A percentile compares a stretch with the other conserved stretches of the same genome.
These are phyloP conservation scores for Anthoscopus minutus DNA, from an alignment of 2,113 vertebrate species.

Conservation along the genomic window DNA sequence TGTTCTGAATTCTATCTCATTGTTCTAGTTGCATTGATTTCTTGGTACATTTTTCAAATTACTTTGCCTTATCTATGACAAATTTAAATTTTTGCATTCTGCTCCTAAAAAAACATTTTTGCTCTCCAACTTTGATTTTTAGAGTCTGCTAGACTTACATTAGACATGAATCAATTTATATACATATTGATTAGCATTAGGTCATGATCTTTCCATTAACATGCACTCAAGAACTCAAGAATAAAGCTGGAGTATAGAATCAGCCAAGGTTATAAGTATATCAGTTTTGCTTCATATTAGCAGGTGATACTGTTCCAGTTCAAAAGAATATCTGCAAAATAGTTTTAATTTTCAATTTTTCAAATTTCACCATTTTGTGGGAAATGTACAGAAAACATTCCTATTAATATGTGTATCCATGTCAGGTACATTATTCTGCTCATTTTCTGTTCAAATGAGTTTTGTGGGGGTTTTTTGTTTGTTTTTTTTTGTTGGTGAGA, in stretches of 20 bases:
- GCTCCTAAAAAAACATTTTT: background rate
- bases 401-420: background rate
- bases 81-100: background rate
- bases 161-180: background rate
- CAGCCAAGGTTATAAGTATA: background rate
- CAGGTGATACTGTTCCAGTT: background rate
- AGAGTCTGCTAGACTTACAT: background rate
- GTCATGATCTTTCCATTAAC: background rate
- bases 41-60: background rate
- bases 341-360: background rate
- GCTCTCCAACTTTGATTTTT: background rate
- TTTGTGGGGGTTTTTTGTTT: background rate
- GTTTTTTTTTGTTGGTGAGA: background rate
- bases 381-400: background rate
- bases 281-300: background rate
- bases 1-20: background rate
- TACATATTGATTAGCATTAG: background rate
- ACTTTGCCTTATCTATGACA: background rate
- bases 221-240: background rate
- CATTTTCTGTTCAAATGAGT: background rate
- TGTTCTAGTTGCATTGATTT: background rate
- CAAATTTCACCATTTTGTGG: background rate
- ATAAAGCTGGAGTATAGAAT: background rate
- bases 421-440: background rate
- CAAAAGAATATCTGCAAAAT: background rate